Percentiles rank a stretch among this genome's conserved stretches.
These are phyloP conservation scores for Sebastes diaconus DNA, from an alignment of 2,797 vertebrate species.

Conservation along the genomic window DNA sequence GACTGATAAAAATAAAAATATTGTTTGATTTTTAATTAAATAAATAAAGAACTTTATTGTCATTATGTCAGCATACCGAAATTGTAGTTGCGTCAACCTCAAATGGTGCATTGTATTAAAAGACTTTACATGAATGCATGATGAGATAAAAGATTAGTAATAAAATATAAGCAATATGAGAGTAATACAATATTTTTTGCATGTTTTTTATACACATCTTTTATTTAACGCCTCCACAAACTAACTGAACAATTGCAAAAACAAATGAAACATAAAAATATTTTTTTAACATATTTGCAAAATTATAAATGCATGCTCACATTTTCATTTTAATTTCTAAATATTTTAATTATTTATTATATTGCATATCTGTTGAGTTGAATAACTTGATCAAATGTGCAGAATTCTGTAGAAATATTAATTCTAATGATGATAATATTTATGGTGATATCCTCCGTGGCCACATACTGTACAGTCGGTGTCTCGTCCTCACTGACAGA, in stretches of 20 bases:
- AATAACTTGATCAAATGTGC: background rate
- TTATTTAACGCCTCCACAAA: background rate
- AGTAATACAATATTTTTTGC: background rate
- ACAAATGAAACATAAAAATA: background rate
- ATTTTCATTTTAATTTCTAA: background rate
- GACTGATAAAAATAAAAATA: background rate
- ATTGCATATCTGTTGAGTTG: background rate
- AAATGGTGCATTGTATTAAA: too few species aligned
- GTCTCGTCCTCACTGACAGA: constrained; percentile 21
- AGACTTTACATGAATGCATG: too few species aligned
- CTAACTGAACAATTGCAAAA: background rate
- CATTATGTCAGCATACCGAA: too few species aligned
- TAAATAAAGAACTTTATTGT: too few species aligned
- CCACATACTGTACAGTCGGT: constrained; percentile 10
- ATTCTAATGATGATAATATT: constrained; percentile 9
- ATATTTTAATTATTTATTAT: background rate
- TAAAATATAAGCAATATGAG: too few species aligned
- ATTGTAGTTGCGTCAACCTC: too few species aligned
- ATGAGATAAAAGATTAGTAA: too few species aligned
- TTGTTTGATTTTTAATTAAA: too few species aligned
- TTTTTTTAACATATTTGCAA: background rate
- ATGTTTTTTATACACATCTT: background rate
- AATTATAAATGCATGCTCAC: background rate
- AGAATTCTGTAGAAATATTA: background rate
- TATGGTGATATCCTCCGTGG: background rate